These are phyloP conservation scores for Fistularia tabacaria DNA, from an alignment of 2,797 vertebrate genomes.

Conservation along the genomic window DNA sequence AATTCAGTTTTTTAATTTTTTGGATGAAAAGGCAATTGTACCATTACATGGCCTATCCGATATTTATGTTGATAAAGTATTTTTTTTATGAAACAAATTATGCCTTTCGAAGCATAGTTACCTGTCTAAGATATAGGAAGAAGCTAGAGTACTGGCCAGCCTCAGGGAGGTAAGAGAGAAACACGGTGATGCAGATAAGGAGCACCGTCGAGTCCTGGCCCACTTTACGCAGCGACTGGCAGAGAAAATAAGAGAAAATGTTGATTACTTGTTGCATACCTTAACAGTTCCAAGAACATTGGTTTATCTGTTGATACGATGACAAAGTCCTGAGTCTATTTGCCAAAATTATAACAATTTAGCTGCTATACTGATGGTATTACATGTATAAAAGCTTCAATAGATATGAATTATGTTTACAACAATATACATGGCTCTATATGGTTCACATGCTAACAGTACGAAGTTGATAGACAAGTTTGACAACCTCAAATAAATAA, in stretches of 20 bases:
- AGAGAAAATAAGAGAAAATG: constrained; percentile 14
- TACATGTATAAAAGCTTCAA: no score
- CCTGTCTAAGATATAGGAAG: constrained; percentile 92
- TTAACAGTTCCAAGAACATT: constrained; percentile 26
- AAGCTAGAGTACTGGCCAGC: constrained; percentile 95
- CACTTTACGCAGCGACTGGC: constrained; percentile 86
- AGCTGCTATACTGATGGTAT: no score
- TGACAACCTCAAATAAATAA: no score
- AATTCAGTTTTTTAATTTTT: no score
- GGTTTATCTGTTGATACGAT: not conserved
- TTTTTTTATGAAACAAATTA: no score
- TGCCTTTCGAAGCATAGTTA: constrained; percentile 26
- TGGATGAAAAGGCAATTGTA: not conserved
- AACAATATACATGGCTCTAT: no score
- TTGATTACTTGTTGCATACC: constrained; percentile 53
- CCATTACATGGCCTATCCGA: not conserved
- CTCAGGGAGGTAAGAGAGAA: constrained; percentile 92
- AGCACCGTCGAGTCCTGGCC: constrained; percentile 92
- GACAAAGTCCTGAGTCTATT: no score
- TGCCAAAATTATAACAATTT: no score
- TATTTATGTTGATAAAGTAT: no score
- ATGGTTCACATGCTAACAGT: no score
- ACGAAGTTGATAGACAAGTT: no score
- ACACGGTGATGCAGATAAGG: constrained; percentile 93
- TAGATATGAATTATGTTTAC: no score